phyloP scores from a whole-genome alignment of 1,140 invertebrate genomes.

The Drosophila pandora region DNA sequence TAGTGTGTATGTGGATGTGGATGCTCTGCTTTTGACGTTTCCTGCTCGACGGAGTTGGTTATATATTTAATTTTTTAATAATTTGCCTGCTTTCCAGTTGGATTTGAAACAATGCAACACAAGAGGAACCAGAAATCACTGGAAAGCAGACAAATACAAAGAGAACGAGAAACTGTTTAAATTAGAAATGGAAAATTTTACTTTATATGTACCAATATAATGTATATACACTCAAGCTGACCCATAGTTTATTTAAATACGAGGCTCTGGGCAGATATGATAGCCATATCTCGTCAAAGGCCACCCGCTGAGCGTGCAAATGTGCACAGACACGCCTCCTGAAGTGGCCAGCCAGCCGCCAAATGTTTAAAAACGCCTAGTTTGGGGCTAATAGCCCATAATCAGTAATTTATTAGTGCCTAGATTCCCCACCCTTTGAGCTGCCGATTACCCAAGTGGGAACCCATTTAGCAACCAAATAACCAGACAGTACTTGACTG shows the following conservation, averaged over 20 bases:
- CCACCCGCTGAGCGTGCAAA: too few species aligned
- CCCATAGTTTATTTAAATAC: too few species aligned
- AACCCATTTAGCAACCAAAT: not conserved
- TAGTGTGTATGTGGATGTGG: too few species aligned
- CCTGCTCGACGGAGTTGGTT: not conserved
- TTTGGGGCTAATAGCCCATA: not conserved
- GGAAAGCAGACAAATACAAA: conserved; percentile 11
- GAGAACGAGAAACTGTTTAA: conserved; percentile 26
- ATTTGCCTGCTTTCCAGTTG: not conserved
- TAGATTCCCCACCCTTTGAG: not conserved
- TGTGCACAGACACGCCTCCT: too few species aligned
- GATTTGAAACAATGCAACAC: not conserved
- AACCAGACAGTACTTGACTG: not conserved
- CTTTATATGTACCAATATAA: conserved; percentile 56
- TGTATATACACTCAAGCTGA: conserved; percentile 57
- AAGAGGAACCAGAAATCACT: conserved; percentile 1
- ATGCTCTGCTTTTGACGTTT: not conserved
- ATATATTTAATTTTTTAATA: not conserved
- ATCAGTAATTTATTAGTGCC: not conserved
- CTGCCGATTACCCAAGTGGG: not conserved
- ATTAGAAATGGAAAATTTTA: conserved; percentile 18
- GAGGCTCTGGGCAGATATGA: too few species aligned
- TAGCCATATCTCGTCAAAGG: too few species aligned
- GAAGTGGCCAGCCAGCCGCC: not conserved
- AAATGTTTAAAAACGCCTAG: not conserved